Base-by-base conservation (phyloP, 2,797 vertebrate genomes). In the Microctenopoma stevenorrisi region DNA sequence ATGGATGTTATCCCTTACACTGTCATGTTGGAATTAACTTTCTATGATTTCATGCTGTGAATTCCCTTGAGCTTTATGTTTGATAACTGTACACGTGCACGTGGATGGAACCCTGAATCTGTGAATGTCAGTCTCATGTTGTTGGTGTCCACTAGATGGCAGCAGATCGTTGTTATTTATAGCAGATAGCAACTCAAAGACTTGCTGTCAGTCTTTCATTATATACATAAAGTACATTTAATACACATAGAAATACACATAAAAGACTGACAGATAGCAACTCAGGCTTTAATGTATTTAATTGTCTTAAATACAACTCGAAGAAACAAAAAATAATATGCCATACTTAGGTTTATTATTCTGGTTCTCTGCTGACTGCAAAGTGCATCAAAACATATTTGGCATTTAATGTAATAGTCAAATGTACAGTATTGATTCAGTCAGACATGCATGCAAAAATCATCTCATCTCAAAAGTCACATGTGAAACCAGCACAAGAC, bases 401-500 rank as follows among this genome's bases (percentile, higher is more conserved):
- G 83, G 74, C 12, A 90, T 94, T 94, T 92, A 95, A 78, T 90
- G 89, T 92, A 92, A 94, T 93, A 93, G 83, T 92, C 90, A 93
- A 90, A 80, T 90, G 92, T 84, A 91, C 89, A 92, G 89, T 92
- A 90, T 84, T 82, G 68, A 87, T 90, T 88, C 83, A 93, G 86
- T 86, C 91, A 88, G 89, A 92, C 86, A 93, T 89, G 94, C 94
- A 95, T 94, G 95, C 91, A 92, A 83, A 85, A 64, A 55, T 69
- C 33, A 78, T 62, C 83, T 86, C 80, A 90, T 86, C 88, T 90
- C 83, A 85, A 85, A 90, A 78, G 75, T 93, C 89, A 86, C 82
- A 86, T 83, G 90, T 92, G 92, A 91, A 93, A 91, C 93, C 93
- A 95, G 91, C 94, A 94, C 93, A 89, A 93, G 92, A 91, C 91